These are phyloP conservation scores for Sesamia nonagrioides DNA, from an alignment of 1,140 invertebrate genomes.

Conservation along the genomic window DNA sequence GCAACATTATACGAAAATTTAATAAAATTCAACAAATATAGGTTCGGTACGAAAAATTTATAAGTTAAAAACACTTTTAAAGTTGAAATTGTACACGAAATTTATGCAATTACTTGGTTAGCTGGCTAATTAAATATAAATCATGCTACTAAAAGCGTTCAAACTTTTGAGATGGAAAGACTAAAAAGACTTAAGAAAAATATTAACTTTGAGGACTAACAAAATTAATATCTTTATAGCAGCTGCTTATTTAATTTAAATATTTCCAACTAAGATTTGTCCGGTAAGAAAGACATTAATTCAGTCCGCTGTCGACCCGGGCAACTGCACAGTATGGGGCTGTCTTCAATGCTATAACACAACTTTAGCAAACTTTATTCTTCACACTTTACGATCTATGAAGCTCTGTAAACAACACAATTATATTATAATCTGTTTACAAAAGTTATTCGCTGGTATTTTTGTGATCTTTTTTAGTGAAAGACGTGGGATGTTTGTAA, in stretches of 20 bases:
- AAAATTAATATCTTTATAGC: slow-evolving; percentile 38
- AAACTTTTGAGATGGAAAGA: slow-evolving; percentile 25
- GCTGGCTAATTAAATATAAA: slow-evolving; percentile 34
- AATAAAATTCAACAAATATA: slow-evolving; percentile 6
- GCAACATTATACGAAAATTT: slow-evolving; percentile 7
- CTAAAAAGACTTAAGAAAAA: slow-evolving; percentile 26
- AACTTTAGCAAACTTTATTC: slow-evolving; percentile 45
- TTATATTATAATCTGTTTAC: slow-evolving; percentile 13
- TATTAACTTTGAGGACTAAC: slow-evolving; percentile 34
- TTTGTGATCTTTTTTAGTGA: neutral
- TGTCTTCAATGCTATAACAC: slow-evolving; percentile 37
- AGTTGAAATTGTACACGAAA: slow-evolving; percentile 6
- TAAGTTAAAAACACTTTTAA: neutral
- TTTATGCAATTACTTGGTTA: slow-evolving; percentile 28
- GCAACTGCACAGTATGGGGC: slow-evolving; percentile 39
- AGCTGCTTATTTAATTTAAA: slow-evolving; percentile 44
- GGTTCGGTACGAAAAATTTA: neutral
- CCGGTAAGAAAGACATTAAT: slow-evolving; percentile 46
- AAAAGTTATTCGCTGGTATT: neutral
- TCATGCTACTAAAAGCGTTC: slow-evolving; percentile 30
- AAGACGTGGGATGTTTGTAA: neutral
- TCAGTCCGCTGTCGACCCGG: slow-evolving; percentile 25
- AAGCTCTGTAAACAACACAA: slow-evolving; percentile 25
- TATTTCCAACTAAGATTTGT: slow-evolving; percentile 35
- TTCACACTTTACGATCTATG: slow-evolving; percentile 28